Conservation (phyloP, 1,140 invertebrate genomes). For the Temnothorax nylanderi region DNA sequence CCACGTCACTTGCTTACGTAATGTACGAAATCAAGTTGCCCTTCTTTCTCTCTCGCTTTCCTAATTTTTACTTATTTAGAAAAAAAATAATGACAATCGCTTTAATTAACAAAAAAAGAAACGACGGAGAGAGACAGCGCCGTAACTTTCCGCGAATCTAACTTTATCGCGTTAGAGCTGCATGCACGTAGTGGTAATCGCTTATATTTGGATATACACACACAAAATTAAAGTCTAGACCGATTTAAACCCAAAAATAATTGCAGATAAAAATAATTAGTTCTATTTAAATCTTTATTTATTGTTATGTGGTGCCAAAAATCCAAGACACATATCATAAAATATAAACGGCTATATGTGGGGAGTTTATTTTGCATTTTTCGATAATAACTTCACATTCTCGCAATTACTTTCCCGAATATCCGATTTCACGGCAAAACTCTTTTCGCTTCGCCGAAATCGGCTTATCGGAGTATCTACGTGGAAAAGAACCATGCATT, state of each 20-base stretch:
- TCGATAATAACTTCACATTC: constrained; percentile 29
- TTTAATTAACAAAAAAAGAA: not conserved
- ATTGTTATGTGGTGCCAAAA: not conserved
- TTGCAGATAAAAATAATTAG: not conserved
- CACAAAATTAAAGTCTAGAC: not conserved
- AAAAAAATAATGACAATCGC: not conserved
- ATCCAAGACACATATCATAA: not conserved
- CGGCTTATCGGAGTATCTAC: constrained; percentile 32
- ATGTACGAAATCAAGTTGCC: not conserved
- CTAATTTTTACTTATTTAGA: not conserved
- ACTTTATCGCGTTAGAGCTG: not conserved
- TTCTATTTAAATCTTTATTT: constrained; percentile 11
- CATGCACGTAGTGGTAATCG: not conserved
- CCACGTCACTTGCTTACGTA: not conserved
- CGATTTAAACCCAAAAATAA: not conserved
- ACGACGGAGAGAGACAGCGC: not conserved
- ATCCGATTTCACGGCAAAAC: constrained; percentile 18
- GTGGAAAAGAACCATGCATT: constrained; percentile 45
- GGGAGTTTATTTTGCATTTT: constrained; percentile 12
- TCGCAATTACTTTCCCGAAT: constrained; percentile 23
- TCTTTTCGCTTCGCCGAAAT: constrained; percentile 11
- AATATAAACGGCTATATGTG: not conserved
- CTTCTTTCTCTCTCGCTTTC: not conserved
- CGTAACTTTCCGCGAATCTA: not conserved
- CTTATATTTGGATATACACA: not conserved